A percentile compares a stretch with the other conserved stretches of the same genome.
Evolutionary conservation across 1,140 invertebrate species (phyloP).

Genomic region (Drosophila ercepeae): DNA sequence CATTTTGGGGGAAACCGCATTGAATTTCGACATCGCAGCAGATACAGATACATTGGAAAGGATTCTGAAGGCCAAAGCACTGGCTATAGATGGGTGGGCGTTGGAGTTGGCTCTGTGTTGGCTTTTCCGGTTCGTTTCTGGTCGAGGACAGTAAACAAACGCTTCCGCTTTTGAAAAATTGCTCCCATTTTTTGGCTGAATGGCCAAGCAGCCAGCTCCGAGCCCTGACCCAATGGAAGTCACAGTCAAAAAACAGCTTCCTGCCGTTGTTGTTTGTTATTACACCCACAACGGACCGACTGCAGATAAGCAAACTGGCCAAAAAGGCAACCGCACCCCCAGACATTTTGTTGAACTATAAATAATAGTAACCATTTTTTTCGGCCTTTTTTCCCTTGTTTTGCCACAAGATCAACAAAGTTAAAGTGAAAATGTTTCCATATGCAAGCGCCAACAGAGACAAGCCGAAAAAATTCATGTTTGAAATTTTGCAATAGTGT

Average conservation of each 20-base stretch:
- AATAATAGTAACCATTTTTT: constrained; percentile 52
- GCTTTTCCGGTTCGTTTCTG: constrained; percentile 60
- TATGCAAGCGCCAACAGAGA: constrained; percentile 23
- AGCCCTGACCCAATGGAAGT: constrained; percentile 33
- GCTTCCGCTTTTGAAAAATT: constrained; percentile 79
- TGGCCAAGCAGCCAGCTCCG: constrained; percentile 13
- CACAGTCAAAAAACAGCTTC: constrained; percentile 41
- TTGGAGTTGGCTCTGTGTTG: constrained; percentile 5
- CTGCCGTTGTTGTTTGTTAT: constrained; percentile 47
- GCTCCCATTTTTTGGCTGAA: constrained; percentile 52
- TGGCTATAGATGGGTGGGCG: constrained; percentile 15
- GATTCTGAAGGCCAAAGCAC: constrained; percentile 26
- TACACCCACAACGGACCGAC: constrained; percentile 28
- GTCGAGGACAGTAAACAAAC: constrained; percentile 57
- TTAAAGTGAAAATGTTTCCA: constrained; percentile 40
- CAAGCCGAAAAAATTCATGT: constrained; percentile 6
- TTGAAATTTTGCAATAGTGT: constrained; percentile 5
- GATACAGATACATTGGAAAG: constrained; percentile 16
- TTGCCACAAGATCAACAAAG: constrained; percentile 43
- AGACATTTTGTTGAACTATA: constrained; percentile 51
- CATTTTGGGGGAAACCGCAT: constrained; percentile 42
- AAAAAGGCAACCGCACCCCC: constrained; percentile 20
- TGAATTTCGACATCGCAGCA: constrained; percentile 41
- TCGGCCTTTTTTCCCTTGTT: constrained; percentile 10
- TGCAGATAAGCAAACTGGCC: constrained; percentile 33